These are phyloP conservation scores for Periophthalmus magnuspinnatus DNA, from an alignment of 2,797 vertebrate species.

Conservation along the genomic window DNA sequence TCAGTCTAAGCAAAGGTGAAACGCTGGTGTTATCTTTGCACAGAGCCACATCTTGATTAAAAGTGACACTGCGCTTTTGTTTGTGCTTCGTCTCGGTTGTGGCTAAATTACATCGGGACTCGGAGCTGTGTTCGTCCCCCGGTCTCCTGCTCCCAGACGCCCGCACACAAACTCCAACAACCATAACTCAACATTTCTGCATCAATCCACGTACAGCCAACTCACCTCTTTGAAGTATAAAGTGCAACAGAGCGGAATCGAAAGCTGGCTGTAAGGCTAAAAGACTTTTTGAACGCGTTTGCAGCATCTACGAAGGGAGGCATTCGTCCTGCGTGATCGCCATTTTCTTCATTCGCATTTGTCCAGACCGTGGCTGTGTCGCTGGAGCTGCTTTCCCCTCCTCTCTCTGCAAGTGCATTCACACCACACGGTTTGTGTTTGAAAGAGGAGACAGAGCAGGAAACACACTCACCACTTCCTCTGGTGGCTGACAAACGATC, in stretches of 20 bases:
- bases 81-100: constrained; percentile 11
- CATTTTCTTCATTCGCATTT: constrained; percentile 87
- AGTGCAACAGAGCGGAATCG: constrained; percentile 83
- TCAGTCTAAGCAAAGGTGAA: neutral
- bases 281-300: constrained; percentile 79
- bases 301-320: constrained; percentile 86
- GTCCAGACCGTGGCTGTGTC: constrained; percentile 51
- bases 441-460: constrained; percentile 48
- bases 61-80: constrained; percentile 7
- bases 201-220: constrained; percentile 4
- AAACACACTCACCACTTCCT: constrained; percentile 74
- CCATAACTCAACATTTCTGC: neutral
- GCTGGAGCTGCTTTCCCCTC: constrained; percentile 55
- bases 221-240: constrained; percentile 81
- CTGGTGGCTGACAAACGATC: constrained; percentile 50
- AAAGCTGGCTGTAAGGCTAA: constrained; percentile 79
- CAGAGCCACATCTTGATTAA: neutral
- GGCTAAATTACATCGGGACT: constrained; percentile 66
- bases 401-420: constrained; percentile 42
- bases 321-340: constrained; percentile 88
- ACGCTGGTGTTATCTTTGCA: accelerated
- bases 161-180: constrained; percentile 23
- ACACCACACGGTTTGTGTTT: constrained; percentile 26
- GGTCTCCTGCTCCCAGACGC: constrained; percentile 20
- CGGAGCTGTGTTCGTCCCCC: constrained; percentile 40